Evolutionary conservation across 2,888 invertebrate species (phyloP).

Genomic region (Linnaemya vulpina): DNA sequence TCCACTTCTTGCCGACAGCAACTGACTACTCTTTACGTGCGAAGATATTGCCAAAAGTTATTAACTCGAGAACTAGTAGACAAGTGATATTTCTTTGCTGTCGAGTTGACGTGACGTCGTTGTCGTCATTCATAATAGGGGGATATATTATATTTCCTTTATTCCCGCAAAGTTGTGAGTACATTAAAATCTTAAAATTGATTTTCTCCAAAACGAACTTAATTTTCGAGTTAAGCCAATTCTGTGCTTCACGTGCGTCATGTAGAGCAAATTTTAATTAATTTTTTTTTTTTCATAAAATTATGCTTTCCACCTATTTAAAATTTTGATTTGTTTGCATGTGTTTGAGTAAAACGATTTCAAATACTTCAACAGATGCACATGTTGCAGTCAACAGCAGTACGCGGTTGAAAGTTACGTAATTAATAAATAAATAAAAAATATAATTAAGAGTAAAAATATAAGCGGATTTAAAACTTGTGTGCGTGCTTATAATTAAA

Average conservation of each 20-base stretch:
- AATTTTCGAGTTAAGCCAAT: no score
- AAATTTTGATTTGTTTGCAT: not conserved
- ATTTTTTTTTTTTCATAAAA: not conserved
- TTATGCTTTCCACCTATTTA: conserved; percentile 26
- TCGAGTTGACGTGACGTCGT: no score
- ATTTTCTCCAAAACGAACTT: no score
- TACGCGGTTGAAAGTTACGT: conserved; percentile 53
- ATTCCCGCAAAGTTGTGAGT: no score
- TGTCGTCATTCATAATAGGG: no score
- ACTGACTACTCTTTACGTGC: no score
- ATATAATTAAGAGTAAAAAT: not conserved
- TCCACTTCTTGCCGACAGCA: no score
- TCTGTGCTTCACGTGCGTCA: not conserved
- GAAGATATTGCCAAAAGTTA: no score
- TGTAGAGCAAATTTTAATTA: not conserved
- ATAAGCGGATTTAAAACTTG: conserved; percentile 35
- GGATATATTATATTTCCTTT: no score
- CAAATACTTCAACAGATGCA: conserved; percentile 44
- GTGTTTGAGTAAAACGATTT: conserved; percentile 7
- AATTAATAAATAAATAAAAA: conserved; percentile 47
- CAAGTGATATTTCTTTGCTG: no score
- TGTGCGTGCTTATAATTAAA: conserved; percentile 21
- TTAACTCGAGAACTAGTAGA: no score
- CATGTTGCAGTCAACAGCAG: conserved; percentile 13
- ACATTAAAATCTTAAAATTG: no score